A percentile compares a stretch with the other conserved stretches of the same genome.
phyloP scores from a whole-genome alignment of 1,140 invertebrate genomes.

The Pseudomyrmex concolor region DNA sequence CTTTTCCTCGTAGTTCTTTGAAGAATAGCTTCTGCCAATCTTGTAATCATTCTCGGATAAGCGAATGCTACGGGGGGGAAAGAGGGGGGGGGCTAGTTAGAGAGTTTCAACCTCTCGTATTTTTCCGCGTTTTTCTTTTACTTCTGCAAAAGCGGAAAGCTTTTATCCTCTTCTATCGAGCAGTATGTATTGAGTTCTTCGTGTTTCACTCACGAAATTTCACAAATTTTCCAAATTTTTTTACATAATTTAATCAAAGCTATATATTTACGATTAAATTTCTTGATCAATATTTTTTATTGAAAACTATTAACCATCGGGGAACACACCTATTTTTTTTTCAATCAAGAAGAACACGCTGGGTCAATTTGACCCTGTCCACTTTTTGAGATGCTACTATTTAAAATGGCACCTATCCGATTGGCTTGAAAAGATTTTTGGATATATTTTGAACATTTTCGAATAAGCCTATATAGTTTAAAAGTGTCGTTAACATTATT shows the following conservation, averaged over 20 bases:
- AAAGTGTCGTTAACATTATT: no score
- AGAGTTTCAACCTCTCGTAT: not conserved
- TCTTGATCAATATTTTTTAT: not conserved
- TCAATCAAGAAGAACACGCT: no score
- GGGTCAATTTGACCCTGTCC: no score
- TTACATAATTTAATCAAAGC: not conserved
- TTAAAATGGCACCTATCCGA: no score
- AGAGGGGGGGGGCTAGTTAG: not conserved
- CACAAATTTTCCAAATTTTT: not conserved
- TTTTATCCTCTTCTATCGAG: not conserved
- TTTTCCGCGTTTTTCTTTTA: not conserved
- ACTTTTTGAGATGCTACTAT: no score
- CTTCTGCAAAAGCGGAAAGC: no score
- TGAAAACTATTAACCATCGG: no score
- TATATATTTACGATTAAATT: not conserved
- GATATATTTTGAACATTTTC: no score
- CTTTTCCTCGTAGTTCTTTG: slow-evolving; percentile 37
- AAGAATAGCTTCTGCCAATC: slow-evolving; percentile 5
- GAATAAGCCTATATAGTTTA: no score
- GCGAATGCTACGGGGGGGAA: not conserved
- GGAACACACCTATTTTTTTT: no score
- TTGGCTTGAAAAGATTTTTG: no score
- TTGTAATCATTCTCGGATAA: slow-evolving; percentile 47
- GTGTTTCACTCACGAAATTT: not conserved
- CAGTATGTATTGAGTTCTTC: not conserved